A percentile compares a stretch with the other conserved stretches of the same genome.
phyloP scores from a whole-genome alignment of 37 sponge, comb jelly and placozoan genomes.

The Ianthella basta region DNA sequence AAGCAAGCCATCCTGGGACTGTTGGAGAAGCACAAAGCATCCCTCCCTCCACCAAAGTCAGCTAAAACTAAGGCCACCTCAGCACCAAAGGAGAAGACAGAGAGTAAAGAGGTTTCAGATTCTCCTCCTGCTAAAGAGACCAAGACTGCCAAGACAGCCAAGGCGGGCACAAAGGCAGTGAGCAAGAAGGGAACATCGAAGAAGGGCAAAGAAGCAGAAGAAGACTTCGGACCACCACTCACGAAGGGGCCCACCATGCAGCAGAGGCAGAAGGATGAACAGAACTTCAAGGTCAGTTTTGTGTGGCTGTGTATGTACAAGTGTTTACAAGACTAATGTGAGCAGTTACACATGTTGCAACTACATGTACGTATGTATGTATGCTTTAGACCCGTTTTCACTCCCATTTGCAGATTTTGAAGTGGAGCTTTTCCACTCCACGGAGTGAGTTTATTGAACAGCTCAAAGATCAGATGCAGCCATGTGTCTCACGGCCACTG shows the following conservation, averaged over 20 bases:
- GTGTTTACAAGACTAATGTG: too few species aligned
- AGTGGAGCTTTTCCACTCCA: slow-evolving; percentile 87
- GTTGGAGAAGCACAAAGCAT: slow-evolving; percentile 57
- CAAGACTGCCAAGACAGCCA: slow-evolving; percentile 12
- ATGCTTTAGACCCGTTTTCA: not conserved
- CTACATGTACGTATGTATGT: not conserved
- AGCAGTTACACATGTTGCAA: too few species aligned
- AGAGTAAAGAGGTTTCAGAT: not conserved
- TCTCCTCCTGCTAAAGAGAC: slow-evolving; percentile 20
- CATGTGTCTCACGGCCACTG: slow-evolving; percentile 67
- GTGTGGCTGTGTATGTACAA: too few species aligned
- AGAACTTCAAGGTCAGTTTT: slow-evolving; percentile 65
- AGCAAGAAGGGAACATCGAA: slow-evolving; percentile 6
- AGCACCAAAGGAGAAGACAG: slow-evolving; percentile 25
- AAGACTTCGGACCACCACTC: slow-evolving; percentile 43
- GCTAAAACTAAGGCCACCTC: not conserved
- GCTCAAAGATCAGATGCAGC: slow-evolving; percentile 86
- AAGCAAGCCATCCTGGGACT: slow-evolving; percentile 59
- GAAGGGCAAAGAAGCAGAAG: slow-evolving; percentile 21
- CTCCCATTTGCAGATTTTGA: slow-evolving; percentile 46
- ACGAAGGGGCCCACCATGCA: slow-evolving; percentile 55
- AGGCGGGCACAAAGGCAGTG: not conserved
- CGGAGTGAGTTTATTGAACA: slow-evolving; percentile 89
- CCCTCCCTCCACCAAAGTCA: slow-evolving; percentile 33
- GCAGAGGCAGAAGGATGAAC: slow-evolving; percentile 72